Conservation (phyloP, 2,113 vertebrate genomes). For the Strigops habroptila region DNA sequence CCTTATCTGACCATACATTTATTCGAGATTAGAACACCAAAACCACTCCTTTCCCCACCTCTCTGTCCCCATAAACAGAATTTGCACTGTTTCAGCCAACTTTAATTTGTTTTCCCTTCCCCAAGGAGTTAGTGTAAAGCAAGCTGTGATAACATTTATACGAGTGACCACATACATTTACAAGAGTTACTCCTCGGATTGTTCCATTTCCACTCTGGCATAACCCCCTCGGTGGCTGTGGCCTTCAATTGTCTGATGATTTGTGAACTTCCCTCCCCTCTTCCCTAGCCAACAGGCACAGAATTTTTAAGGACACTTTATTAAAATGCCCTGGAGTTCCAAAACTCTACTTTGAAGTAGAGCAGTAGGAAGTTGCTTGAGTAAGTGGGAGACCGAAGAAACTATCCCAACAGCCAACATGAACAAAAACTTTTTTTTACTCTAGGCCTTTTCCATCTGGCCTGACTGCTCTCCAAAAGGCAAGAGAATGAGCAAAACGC, state of each 20-base stretch:
- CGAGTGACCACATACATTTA: not conserved
- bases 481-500: not conserved
- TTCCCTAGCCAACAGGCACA: not conserved
- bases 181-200: not conserved
- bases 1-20: not conserved
- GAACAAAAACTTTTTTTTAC: slow-evolving; percentile 32
- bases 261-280: not conserved
- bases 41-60: not conserved
- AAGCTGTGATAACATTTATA: not conserved
- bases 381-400: slow-evolving; percentile 49
- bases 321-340: slow-evolving; percentile 41
- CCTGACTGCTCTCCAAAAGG: not conserved
- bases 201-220: not conserved
- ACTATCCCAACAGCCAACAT: not conserved
- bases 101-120: not conserved
- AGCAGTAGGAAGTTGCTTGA: slow-evolving; percentile 28
- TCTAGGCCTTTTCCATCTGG: not conserved
- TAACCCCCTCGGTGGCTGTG: not conserved
- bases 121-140: not conserved
- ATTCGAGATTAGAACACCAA: not conserved
- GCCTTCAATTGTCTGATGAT: not conserved
- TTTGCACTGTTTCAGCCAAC: not conserved
- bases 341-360: slow-evolving; percentile 56
- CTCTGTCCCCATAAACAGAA: not conserved
- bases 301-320: slow-evolving; percentile 30